Conservation (phyloP, 2,888 invertebrate genomes). For the Hydropsyche betteni region DNA sequence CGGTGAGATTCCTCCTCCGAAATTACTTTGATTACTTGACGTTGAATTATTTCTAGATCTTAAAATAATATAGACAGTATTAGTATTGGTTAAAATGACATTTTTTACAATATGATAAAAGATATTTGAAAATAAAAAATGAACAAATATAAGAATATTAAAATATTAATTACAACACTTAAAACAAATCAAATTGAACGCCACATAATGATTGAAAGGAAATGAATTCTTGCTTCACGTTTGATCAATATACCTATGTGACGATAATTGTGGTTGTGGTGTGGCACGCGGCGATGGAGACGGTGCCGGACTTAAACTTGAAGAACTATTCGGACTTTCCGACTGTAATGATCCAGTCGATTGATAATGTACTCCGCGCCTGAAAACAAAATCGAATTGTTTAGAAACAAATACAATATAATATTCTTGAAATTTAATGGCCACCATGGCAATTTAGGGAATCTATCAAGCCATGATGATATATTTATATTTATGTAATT, state of each 20-base stretch:
- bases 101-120: background rate
- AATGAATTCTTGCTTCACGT: background rate
- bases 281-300: slow-evolving; percentile 78
- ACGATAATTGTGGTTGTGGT: slow-evolving; percentile 67
- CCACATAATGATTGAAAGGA: background rate
- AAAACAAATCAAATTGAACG: too few relatives aligned
- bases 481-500: background rate
- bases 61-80: slow-evolving; percentile 6
- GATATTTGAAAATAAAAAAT: background rate
- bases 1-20: slow-evolving; percentile 56
- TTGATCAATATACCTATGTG: slow-evolving; percentile 53
- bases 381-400: slow-evolving; percentile 56
- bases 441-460: too few relatives aligned
- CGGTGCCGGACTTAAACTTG: slow-evolving; percentile 84
- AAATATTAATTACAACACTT: too few relatives aligned
- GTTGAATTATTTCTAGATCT: slow-evolving; percentile 69
- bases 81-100: slow-evolving; percentile 29
- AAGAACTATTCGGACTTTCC: slow-evolving; percentile 83
- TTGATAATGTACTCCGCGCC: slow-evolving; percentile 82
- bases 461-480: background rate
- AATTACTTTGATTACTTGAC: slow-evolving; percentile 69
- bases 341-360: slow-evolving; percentile 85
- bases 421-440: background rate
- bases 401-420: background rate
- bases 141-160: background rate